Base-by-base conservation (phyloP, 2,797 vertebrate species). In the Chloroceryle amazona region DNA sequence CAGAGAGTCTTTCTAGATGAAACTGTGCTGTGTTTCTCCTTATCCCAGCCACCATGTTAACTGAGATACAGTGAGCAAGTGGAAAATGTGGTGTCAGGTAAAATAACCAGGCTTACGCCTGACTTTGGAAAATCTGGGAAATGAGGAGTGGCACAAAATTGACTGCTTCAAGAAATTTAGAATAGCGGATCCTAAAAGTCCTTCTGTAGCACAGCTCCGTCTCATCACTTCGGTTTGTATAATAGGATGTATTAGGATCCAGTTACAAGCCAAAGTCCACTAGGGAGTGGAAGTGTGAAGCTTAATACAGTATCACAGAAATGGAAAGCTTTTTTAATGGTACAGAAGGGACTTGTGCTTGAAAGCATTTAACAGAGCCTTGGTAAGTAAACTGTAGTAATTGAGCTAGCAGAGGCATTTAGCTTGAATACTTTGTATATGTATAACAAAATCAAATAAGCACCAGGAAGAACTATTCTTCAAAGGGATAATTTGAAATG, bases 271-370 rank as follows among this genome's bases (percentile, higher is more conserved):
- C 63, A 63, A 87, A 96, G 83, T 93, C 85, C 93, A 82, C 81
- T 44, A 86, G 87, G 93, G 93, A 95, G 60, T 92, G 91, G 78
- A 89, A 95, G 81, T 90, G 74, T 94, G 95, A 97, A 96, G 96
- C 86, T 94, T 96, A 97, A 95, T 89, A 96, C 91, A 94, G 73
- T 92, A 97, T 93, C 90, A 90, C 23, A 96, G 93, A 95, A 95
- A 95, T 81, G 73, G 96, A 94, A 97, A 96, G 76, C 54, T 91
- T 90, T 84, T 96, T 91, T 97, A 97, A 97, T 96, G 75, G 83
- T 52, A 92, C 89, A 92, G 78, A 90, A 67, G 97, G 96, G 94
- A 96, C 74, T 84, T 81, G 29, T 87, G 75, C 89, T 95, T 96
- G 89, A 95, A 94, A 92, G 91, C 89, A 90, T 96, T 93, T 95